phyloP scores from a whole-genome alignment of 2,113 vertebrate genomes.

The Microcebus griseorufus region DNA sequence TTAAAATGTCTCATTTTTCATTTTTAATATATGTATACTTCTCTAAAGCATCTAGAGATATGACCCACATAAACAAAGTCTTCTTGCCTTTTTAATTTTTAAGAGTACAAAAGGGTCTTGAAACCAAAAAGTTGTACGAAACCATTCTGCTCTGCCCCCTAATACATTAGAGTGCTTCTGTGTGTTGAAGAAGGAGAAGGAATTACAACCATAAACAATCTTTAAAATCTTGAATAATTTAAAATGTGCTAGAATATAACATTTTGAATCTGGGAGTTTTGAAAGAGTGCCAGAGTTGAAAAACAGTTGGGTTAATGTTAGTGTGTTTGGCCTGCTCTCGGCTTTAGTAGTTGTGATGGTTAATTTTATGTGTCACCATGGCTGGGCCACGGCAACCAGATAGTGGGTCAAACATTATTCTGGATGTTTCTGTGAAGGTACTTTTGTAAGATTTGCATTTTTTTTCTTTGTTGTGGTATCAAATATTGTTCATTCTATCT shows the following conservation, averaged over 20 bases:
- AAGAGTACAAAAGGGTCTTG: not conserved
- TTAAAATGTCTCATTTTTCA: conserved; percentile 8
- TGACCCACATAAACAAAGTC: not conserved
- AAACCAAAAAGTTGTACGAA: not conserved
- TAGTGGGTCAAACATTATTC: not conserved
- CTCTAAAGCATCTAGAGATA: not conserved
- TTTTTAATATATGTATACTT: not conserved
- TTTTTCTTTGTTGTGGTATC: no score
- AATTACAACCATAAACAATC: not conserved
- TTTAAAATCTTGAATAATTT: conserved; percentile 3
- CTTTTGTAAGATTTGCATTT: not conserved
- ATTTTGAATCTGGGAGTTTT: not conserved
- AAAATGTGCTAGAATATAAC: not conserved
- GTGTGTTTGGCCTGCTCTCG: not conserved
- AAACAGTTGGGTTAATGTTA: not conserved
- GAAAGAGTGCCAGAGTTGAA: not conserved
- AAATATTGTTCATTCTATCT: no score
- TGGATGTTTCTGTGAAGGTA: not conserved
- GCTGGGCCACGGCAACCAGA: not conserved
- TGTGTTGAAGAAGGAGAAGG: not conserved
- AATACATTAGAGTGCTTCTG: not conserved
- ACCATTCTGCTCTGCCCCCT: not conserved
- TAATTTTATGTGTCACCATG: not conserved
- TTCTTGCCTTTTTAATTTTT: conserved; percentile 19
- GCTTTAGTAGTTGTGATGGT: not conserved